Conservation (phyloP, 2,797 vertebrate genomes). For the Melanogrammus aeglefinus region DNA sequence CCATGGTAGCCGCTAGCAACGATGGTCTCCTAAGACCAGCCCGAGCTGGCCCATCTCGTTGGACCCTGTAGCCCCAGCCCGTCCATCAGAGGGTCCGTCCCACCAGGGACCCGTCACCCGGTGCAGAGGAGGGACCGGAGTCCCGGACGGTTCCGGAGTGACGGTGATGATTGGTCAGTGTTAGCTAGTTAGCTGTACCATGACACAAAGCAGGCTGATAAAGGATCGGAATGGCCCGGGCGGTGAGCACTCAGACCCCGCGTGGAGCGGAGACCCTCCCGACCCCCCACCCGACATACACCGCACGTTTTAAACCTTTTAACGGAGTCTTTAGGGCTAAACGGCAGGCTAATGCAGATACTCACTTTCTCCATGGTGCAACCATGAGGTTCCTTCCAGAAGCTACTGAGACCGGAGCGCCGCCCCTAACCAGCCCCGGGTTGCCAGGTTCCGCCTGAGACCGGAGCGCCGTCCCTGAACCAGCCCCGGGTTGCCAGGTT, state of each 20-base stretch:
- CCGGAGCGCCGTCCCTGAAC: constrained; percentile 67
- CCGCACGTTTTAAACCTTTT: background rate
- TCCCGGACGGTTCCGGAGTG: background rate
- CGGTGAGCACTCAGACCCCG: too few relatives aligned
- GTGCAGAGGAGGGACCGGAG: background rate
- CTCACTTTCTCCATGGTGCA: constrained; percentile 80
- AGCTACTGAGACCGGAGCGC: constrained; percentile 72
- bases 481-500: constrained; percentile 57
- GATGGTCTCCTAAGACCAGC: background rate
- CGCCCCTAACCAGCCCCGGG: constrained; percentile 59
- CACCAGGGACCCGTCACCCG: background rate
- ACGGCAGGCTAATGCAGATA: constrained; percentile 31
- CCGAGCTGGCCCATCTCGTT: background rate
- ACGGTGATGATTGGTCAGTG: background rate
- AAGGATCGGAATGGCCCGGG: background rate
- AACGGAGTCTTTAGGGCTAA: background rate
- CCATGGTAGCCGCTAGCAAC: background rate
- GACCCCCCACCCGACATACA: background rate
- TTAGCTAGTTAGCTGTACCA: background rate
- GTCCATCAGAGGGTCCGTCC: background rate
- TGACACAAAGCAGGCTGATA: background rate
- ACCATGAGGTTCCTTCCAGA: constrained; percentile 80
- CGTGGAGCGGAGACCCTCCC: too few relatives aligned
- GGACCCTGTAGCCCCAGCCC: background rate
- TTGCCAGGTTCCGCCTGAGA: constrained; percentile 64